Evolutionary conservation across 2,888 invertebrate species (phyloP).

Genomic region (Limnephilus lunatus): DNA sequence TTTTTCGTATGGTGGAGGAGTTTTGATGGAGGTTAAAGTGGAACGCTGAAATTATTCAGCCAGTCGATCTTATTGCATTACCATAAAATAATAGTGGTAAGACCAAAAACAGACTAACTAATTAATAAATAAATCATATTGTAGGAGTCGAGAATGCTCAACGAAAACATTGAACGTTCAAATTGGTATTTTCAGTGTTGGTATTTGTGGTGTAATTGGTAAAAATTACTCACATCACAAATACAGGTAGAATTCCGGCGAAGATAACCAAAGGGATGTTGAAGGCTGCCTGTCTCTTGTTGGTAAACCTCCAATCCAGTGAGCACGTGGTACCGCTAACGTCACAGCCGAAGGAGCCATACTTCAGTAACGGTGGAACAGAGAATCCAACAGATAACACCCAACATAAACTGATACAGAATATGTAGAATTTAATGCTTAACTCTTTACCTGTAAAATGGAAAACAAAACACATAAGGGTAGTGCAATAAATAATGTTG

Average conservation of each 20-base stretch:
- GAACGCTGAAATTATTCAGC: no score
- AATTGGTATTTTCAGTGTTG: background rate
- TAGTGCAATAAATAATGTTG: background rate
- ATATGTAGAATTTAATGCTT: conserved; percentile 73
- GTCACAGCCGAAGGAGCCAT: conserved; percentile 76
- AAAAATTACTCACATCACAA: conserved; percentile 73
- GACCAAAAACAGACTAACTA: no score
- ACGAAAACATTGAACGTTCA: no score
- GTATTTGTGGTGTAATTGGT: background rate
- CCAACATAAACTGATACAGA: conserved; percentile 74
- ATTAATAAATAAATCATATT: no score
- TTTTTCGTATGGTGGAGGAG: no score
- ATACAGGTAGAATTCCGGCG: conserved; percentile 73
- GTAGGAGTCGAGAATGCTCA: no score
- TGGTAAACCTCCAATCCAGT: conserved; percentile 74
- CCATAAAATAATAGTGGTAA: no score
- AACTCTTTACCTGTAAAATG: conserved; percentile 74
- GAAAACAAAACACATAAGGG: background rate
- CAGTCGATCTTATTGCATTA: no score
- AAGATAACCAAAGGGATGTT: conserved; percentile 73
- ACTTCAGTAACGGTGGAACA: conserved; percentile 74
- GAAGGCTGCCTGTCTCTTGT: conserved; percentile 73
- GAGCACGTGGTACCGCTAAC: conserved; percentile 75
- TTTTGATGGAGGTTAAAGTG: no score
- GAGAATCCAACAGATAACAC: conserved; percentile 72